Base-by-base conservation (phyloP, 2,113 vertebrate genomes). In the Gadus chalcogrammus region DNA sequence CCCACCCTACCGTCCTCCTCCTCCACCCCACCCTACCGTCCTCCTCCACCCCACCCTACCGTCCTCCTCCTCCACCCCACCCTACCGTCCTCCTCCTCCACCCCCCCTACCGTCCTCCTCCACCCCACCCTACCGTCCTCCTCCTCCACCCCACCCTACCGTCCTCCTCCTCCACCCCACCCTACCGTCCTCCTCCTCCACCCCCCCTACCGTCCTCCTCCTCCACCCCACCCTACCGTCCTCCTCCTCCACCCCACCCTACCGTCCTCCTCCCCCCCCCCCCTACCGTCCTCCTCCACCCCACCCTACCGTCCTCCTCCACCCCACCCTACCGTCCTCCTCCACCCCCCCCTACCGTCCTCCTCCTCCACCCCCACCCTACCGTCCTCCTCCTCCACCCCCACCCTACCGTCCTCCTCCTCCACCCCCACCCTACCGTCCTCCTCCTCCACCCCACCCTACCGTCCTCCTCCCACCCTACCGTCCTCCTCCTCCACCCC, bases 211-310 rank as follows among this genome's bases (percentile, higher is more conserved):
- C 64, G 74, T 31, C 31, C 42, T 48, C 42, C 42, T 48, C 42
- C 42, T 9, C 42, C 42, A 13, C 42, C 42, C 61, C 70, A 73
- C 42, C 42, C 31, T 35, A 35, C 31, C 31, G 31, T 35, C 42
- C 42, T 48, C 42, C 12, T 69, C 78, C 64, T n/a, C n/a, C n/a
- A 62, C 71, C 9, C 12, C 68, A 68, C 68, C 22, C 64, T 75
- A 72, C 75, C 64, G 74, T 31, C 31, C 11, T 35, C 61, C 1
- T 15, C 64, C 12, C 1, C 42, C 42, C 1, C 42, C 42, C 42
- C 42, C 12, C 42, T 48, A 48, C 42, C 12, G 42, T 48, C 42
- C 42, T 48, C 42, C 42, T 69, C 78, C 64, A 62, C 71, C 65
- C 18, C 17, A 68, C 56, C 66, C 61, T 64, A 64, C 74, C 65